Evolutionary conservation across 2,797 vertebrate species (phyloP), one percentile per base, ranked within the genome.

Genomic region (Sitta carolinensis): DNA sequence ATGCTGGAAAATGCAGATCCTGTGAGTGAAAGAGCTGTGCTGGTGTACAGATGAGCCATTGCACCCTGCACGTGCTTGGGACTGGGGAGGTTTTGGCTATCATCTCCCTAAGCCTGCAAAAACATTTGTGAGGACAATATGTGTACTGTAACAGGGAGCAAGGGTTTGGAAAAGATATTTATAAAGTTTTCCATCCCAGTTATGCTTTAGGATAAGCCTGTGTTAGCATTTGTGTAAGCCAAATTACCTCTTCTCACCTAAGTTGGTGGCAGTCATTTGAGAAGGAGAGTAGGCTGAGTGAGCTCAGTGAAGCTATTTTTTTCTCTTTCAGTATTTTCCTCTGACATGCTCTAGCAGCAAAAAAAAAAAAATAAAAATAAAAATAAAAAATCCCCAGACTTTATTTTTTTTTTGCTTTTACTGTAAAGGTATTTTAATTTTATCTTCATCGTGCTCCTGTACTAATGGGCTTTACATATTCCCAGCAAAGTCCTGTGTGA

Each of bases 391-490:
- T 52, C 23, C 45, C n/a, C 40, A 84, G 34, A 40, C 20, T 69
- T 79, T 25, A 43, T 9, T 55, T 84, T 78, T 54, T 61, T 87
- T 77, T 47, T 6, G 25, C 17, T 80, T 95, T 93, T 93, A 59
- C 32, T 76, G 29, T 81, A 68, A 87, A 68, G 15, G 32, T 92
- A 68, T 96, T 96, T 96, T 84, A 93, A 96, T 94, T 67, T 84
- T 91, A 50, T 89, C 77, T 80, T 90, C 91, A 91, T 94, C 62
- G 0, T 36, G 80, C 34, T 94, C 47, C 75, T 67, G 74, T 95
- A 72, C 79, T 95, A 96, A 96, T 87, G 89, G 76, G 51, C 64
- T 95, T 96, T 91, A 70, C 93, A 64, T 64, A 87, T 94, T 93
- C 47, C 48, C 70, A 94, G 91, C 36, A 90, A 96, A 93, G 62